Base-by-base conservation (phyloP, 1,140 invertebrate species). In the Neuroterus valhalla region DNA sequence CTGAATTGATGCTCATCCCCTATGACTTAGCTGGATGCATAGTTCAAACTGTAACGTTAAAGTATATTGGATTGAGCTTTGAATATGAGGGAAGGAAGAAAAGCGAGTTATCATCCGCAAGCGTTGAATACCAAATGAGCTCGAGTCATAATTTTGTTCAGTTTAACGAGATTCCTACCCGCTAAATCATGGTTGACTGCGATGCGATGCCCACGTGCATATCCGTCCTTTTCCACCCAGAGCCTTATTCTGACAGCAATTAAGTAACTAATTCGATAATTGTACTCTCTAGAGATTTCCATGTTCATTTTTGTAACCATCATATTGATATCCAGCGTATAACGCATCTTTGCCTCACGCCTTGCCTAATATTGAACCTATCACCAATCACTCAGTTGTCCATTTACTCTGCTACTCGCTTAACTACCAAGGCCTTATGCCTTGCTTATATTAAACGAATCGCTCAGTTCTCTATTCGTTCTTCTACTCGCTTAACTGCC, bases 111-210 rank as follows among this genome's bases (percentile, higher is more conserved):
- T 75, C 70, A 75, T 55, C 17, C 44, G 73, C 72, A 23, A 69
- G 72, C 21, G 11, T 15, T 38, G 76, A 75, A 78, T 75, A 78
- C 73, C 26, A 48, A 70, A 78, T 71, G 76, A 72, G 70, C 66
- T 15, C 44, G 17, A 15, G 43, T 78, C 66, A 72, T 78, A 71
- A 71, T 74, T 78, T 78, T 66, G 62, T 71, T 50, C 23, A 66
- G 46, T 67, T 70, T 75, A 75, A 75, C 73, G 66, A 78, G 76
- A 69, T 74, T 70, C 44, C 68, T 48, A 3, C 15, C 52, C n/a
- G 19, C 38, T 73, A 69, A 74, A 74, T 74, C 71, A 74, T 78
- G 21, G 45, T 46, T 43, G 17, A 55, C 17, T 55, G 52, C 21
- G 21, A 14, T 55, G 52, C 21, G 26, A 55, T 55, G 26, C 17